Evolutionary conservation across 1,140 invertebrate species (phyloP), one percentile per base, ranked within the genome.

Genomic region (Pseudomyrmex sp.): DNA sequence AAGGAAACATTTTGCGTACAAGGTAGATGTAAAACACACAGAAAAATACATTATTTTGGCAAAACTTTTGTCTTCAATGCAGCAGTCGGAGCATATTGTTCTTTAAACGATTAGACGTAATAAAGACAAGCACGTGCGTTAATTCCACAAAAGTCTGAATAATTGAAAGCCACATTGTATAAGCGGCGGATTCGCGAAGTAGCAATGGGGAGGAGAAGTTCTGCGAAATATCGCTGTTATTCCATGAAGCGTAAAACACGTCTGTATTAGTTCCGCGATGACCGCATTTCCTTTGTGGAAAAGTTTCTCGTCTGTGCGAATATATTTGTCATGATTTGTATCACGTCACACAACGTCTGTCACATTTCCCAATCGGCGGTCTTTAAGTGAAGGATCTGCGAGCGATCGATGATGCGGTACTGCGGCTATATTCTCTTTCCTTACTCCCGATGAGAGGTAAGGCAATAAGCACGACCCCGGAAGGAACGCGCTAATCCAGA

Each of bases 401-500:
- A 35, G 35, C 35, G 35, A 35, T 35, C 35, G 35, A 35, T 35
- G 70, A 74, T 74, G 5, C 58, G 18, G 23, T 23, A 63, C 12
- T n/a, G 26, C 15, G 44, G 35, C 35, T 35, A 35, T 13, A 3
- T 35, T 18, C 10, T n/a, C 26, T 75, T 82, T 75, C 18, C 26
- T 63, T 18, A 35, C 35, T 9, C 9, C 2, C 59, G 15, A 63
- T 80, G 52, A 35, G 35, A 35, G 48, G 5, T 74, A 13, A 82
- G 26, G 70, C 70, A 74, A 75, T 63, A 46, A 82, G 70, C 48
- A 82, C 26, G 26, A 46, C 13, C 59, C 59, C 18, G 59, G 59
- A 63, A 82, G 58, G 26, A 54, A 82, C 58, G 79, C 58, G 23
- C 58, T 82, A 82, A 82, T 82, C 50, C 56, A 52, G 79, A 58